phyloP scores from a whole-genome alignment of 1,140 invertebrate genomes.

The Papilio aristodemus region DNA sequence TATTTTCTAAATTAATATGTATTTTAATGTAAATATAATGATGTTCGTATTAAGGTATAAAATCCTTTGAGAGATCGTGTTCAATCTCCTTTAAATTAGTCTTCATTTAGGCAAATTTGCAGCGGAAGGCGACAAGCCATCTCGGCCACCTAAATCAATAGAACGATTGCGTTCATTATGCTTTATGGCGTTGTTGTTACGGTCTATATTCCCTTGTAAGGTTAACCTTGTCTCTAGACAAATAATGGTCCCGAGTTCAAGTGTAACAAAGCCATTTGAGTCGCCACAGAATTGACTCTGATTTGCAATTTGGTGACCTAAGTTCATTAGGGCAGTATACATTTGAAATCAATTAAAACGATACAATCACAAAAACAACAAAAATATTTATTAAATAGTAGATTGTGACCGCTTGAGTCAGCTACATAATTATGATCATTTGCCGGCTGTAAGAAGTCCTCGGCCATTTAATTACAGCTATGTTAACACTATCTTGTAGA shows the following conservation, averaged over 20 bases:
- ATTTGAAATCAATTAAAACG: constrained; percentile 1
- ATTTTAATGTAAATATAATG: neutral
- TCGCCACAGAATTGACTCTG: constrained; percentile 37
- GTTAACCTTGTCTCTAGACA: neutral
- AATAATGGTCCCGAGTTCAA: constrained; percentile 34
- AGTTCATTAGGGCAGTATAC: constrained; percentile 24
- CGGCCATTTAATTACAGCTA: neutral
- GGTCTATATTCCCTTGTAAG: constrained; percentile 26
- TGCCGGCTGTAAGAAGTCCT: neutral
- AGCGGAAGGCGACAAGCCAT: constrained; percentile 33
- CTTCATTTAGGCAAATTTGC: constrained; percentile 43
- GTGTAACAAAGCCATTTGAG: constrained; percentile 39
- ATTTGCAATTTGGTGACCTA: constrained; percentile 40
- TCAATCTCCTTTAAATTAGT: constrained; percentile 38
- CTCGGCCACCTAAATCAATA: constrained; percentile 26
- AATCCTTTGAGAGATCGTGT: constrained; percentile 17
- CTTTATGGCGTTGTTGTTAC: neutral
- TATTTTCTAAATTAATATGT: too few species aligned
- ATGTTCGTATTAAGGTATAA: neutral
- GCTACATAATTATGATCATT: neutral
- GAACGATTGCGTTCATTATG: neutral
- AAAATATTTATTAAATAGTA: too few species aligned
- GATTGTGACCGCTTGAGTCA: neutral
- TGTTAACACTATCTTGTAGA: too few species aligned
- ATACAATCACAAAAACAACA: neutral